A percentile compares a stretch with the other conserved stretches of the same genome.
Conservation (phyloP, 2,888 invertebrate genomes). For the Drosophila gaucha region DNA sequence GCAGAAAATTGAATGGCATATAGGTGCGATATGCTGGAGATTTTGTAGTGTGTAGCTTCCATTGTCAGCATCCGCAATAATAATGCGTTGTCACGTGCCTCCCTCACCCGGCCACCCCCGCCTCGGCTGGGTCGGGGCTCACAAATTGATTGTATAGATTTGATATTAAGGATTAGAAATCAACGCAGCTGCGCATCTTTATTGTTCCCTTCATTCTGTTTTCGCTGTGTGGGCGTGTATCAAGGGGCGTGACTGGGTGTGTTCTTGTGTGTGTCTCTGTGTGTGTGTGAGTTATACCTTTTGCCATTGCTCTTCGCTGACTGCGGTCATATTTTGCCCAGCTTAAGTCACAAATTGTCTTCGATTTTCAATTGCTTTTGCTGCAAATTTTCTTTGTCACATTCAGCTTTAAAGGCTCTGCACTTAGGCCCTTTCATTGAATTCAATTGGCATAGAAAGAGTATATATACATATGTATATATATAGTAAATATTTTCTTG, state of each 20-base stretch:
- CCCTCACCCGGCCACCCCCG: not conserved
- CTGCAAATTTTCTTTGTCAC: constrained; percentile 43
- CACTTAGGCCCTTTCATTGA: constrained; percentile 23
- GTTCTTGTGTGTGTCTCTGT: constrained; percentile 8
- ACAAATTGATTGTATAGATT: constrained; percentile 76
- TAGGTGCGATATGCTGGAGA: constrained; percentile 33
- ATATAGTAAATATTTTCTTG: constrained; percentile 20
- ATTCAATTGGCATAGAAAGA: not conserved
- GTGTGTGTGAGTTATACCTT: constrained; percentile 10
- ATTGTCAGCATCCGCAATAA: constrained; percentile 44
- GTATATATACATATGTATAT: constrained; percentile 8
- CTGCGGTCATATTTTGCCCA: not conserved
- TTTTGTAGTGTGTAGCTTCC: constrained; percentile 13
- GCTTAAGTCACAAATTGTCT: constrained; percentile 27
- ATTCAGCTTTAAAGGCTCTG: constrained; percentile 32
- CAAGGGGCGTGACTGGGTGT: not conserved
- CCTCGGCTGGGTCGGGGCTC: constrained; percentile 4
- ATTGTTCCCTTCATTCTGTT: not conserved
- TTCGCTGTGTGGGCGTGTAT: constrained; percentile 1
- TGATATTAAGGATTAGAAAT: constrained; percentile 76
- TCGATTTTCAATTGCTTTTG: constrained; percentile 58
- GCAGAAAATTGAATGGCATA: constrained; percentile 76
- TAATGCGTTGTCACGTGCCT: constrained; percentile 69
- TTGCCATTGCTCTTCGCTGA: too few species aligned
- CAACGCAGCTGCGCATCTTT: constrained; percentile 55